Base-by-base conservation (phyloP, 2,888 invertebrate species). In the Parnassius smintheus region DNA sequence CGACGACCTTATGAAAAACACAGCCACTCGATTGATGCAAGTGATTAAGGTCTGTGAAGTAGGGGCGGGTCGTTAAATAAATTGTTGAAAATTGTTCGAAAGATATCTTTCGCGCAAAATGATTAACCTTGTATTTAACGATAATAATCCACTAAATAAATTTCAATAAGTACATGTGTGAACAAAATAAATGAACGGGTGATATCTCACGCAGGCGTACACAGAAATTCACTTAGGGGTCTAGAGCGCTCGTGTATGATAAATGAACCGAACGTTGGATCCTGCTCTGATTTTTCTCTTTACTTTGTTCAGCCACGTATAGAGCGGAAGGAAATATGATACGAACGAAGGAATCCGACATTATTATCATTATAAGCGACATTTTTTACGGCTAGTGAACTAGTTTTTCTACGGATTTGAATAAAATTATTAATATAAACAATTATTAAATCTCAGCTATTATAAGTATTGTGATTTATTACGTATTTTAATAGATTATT, bases 201-300 rank as follows among this genome's bases (percentile, higher is more conserved):
- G 65, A 62, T 69, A 73, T 73, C 73, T 68, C 71, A 66, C 61
- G 67, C 72, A 81, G 81, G 75, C 76, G 72, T 77, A 90, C 89
- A 91, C 77, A 82, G 85, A 79, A 89, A 86, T 81, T 86, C 90
- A 90, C 90, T 90, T 86, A 85, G 83, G 72, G 72, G 66, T 72
- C 74, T 75, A 72, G 77, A 73, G 68, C 76, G 79, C 72, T 78
- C 81, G 78, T 83, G 82, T 82, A 86, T 91, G 88, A 90, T 86
- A 90, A 88, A 91, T 89, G 83, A 77, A 78, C 78, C 65, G 69
- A 65, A 7, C 65, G 69, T 74, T 75, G 73, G 73, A 76, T 75
- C 76, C 59, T 73, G 77, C 74, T 77, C 78, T 78, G 80, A 81
- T 80, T 83, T 82, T 80, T 85, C 83, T 79, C 79, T 83, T 80